phyloP scores from a whole-genome alignment of 2,888 invertebrate genomes.

The Acronicta alni region DNA sequence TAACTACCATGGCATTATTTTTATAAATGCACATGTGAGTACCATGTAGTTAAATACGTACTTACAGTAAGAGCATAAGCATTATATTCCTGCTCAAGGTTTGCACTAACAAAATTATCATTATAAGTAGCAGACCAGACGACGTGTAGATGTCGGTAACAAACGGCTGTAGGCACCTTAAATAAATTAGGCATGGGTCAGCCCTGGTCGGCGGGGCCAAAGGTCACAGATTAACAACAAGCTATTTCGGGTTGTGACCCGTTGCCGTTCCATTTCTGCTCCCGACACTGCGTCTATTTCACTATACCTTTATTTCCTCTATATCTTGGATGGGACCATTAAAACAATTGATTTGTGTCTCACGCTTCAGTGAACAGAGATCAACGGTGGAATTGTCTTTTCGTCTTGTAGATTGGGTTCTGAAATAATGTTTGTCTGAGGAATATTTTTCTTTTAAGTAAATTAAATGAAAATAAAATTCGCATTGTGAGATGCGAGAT shows the following conservation, averaged over 20 bases:
- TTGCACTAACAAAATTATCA: slow-evolving; percentile 45
- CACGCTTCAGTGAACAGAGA: slow-evolving; percentile 31
- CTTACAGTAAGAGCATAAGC: no score
- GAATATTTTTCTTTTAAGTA: slow-evolving; percentile 4
- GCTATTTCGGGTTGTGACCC: slow-evolving; percentile 81
- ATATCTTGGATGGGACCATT: slow-evolving; percentile 50
- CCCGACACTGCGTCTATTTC: slow-evolving; percentile 68
- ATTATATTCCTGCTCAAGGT: slow-evolving; percentile 11
- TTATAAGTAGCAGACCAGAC: slow-evolving; percentile 49
- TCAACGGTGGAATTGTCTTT: slow-evolving; percentile 41
- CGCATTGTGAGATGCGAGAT: no score
- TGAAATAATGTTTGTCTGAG: slow-evolving; percentile 18
- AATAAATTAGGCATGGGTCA: slow-evolving; percentile 82
- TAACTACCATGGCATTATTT: no score
- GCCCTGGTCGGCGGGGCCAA: slow-evolving; percentile 71
- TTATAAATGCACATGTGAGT: no score
- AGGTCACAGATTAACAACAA: slow-evolving; percentile 84
- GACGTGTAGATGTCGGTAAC: slow-evolving; percentile 58
- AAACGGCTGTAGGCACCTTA: slow-evolving; percentile 71
- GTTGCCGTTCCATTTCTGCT: slow-evolving; percentile 75
- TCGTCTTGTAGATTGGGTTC: slow-evolving; percentile 23
- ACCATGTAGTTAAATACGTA: no score
- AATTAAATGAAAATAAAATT: no score
- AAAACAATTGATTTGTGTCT: slow-evolving; percentile 45
- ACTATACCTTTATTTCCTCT: slow-evolving; percentile 61